Conservation (phyloP, 2,113 vertebrate species). For the Vombatus ursinus region DNA sequence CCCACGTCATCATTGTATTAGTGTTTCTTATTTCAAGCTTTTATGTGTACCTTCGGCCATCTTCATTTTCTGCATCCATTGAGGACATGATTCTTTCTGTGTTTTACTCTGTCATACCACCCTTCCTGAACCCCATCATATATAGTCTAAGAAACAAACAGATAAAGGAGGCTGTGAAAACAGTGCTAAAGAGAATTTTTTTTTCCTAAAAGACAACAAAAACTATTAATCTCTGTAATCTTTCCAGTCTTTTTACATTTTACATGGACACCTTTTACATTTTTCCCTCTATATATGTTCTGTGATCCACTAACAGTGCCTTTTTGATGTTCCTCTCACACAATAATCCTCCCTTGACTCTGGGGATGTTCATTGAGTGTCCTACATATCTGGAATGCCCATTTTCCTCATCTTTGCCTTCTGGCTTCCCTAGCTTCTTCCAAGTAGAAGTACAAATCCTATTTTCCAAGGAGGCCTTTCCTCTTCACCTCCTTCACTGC, state of each 20-base stretch:
- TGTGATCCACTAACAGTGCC: background rate
- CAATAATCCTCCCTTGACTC: background rate
- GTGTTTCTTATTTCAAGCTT: slow-evolving; percentile 38
- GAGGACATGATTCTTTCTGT: slow-evolving; percentile 40
- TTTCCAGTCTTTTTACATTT: background rate
- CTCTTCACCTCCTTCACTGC: too few species aligned
- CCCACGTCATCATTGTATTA: slow-evolving; percentile 16
- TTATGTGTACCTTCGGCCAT: slow-evolving; percentile 46
- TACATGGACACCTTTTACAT: background rate
- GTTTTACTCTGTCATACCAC: slow-evolving; percentile 41
- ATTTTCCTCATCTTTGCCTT: too few species aligned
- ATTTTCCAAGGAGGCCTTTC: too few species aligned
- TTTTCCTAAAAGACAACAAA: background rate
- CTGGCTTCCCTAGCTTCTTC: too few species aligned
- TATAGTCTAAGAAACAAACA: slow-evolving; percentile 61
- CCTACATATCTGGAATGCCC: background rate
- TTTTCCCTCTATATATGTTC: background rate
- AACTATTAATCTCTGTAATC: too few species aligned
- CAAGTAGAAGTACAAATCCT: too few species aligned
- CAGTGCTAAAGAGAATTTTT: background rate
- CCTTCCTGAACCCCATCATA: slow-evolving; percentile 43
- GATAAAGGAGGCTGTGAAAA: slow-evolving; percentile 37
- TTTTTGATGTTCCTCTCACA: background rate
- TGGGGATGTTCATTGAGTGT: background rate
- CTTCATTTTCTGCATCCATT: background rate